Evolutionary conservation across 2,888 invertebrate species (phyloP).

Genomic region (Agelastica alni): DNA sequence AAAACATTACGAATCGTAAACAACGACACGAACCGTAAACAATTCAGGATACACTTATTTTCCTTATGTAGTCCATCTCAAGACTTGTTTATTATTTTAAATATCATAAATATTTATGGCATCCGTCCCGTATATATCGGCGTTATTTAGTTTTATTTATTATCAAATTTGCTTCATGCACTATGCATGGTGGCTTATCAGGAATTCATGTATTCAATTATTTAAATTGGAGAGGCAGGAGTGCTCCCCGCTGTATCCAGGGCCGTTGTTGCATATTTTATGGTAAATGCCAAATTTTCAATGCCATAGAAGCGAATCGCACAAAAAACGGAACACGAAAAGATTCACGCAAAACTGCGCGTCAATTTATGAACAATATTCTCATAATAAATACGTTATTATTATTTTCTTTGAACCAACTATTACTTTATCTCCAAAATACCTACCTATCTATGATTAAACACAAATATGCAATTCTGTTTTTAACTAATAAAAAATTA

Average conservation of each 20-base stretch:
- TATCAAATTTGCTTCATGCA: slow-evolving; percentile 59
- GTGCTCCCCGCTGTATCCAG: slow-evolving; percentile 19
- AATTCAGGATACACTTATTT: slow-evolving; percentile 13
- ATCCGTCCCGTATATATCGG: slow-evolving; percentile 49
- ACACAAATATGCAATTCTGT: too few species aligned
- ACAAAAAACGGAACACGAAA: too few species aligned
- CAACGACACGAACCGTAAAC: slow-evolving; percentile 10
- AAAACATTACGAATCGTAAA: too few species aligned
- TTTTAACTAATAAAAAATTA: too few species aligned
- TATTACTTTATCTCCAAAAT: too few species aligned
- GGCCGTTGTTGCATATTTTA: slow-evolving; percentile 20
- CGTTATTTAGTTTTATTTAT: slow-evolving; percentile 58
- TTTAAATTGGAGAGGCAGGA: slow-evolving; percentile 53
- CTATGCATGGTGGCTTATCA: slow-evolving; percentile 57
- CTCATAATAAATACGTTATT: too few species aligned
- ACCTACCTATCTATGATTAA: too few species aligned
- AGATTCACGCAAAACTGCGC: too few species aligned
- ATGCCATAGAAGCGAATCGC: too few species aligned
- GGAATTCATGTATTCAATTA: slow-evolving; percentile 59
- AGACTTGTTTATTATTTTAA: slow-evolving; percentile 50
- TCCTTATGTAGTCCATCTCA: slow-evolving; percentile 20
- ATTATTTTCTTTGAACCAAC: too few species aligned
- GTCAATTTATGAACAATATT: too few species aligned
- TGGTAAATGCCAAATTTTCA: slow-evolving; percentile 12
- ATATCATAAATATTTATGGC: slow-evolving; percentile 54